Percentiles rank a stretch among this genome's conserved stretches.
These are phyloP conservation scores for Ormyrus pomaceus DNA, from an alignment of 2,888 invertebrate species.

Conservation along the genomic window DNA sequence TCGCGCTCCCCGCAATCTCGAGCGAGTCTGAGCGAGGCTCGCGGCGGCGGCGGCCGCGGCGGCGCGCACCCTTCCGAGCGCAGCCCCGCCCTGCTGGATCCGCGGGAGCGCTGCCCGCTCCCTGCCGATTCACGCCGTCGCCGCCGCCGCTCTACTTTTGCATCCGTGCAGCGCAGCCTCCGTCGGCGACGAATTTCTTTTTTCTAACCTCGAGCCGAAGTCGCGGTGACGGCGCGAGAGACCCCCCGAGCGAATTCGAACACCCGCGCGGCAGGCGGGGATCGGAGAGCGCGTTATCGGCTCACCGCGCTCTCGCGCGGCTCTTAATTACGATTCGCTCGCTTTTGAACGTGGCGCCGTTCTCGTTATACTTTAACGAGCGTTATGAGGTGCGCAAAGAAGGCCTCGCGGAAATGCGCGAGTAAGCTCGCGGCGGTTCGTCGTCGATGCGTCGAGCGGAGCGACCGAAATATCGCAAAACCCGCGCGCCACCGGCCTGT, in stretches of 20 bases:
- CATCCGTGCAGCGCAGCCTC: no score
- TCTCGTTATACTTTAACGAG: slow-evolving; percentile 46
- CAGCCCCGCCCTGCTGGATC: slow-evolving; percentile 71
- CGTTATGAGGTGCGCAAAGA: slow-evolving; percentile 32
- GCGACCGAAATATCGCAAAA: slow-evolving; percentile 42
- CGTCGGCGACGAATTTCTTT: no score
- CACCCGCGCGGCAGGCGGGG: slow-evolving; percentile 3
- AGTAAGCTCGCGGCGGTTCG: neutral
- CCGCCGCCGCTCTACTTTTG: neutral
- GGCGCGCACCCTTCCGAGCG: slow-evolving; percentile 72
- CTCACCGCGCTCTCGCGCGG: slow-evolving; percentile 6
- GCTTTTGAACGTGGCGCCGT: slow-evolving; percentile 28
- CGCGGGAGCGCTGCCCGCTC: slow-evolving; percentile 26
- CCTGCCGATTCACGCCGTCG: slow-evolving; percentile 28
- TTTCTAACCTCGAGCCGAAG: no score
- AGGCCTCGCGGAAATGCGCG: neutral
- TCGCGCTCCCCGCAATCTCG: no score
- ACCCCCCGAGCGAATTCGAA: no score
- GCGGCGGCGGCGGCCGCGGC: slow-evolving; percentile 32
- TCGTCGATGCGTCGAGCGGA: neutral
- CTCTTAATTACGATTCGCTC: slow-evolving; percentile 38
- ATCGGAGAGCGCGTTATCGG: slow-evolving; percentile 45
- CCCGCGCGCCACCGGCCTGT: neutral
- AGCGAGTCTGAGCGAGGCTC: neutral
- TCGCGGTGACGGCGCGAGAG: no score